Evolutionary conservation across 2,797 vertebrate species (phyloP), one percentile per base, ranked within the genome.

Genomic region (Todus mexicanus): DNA sequence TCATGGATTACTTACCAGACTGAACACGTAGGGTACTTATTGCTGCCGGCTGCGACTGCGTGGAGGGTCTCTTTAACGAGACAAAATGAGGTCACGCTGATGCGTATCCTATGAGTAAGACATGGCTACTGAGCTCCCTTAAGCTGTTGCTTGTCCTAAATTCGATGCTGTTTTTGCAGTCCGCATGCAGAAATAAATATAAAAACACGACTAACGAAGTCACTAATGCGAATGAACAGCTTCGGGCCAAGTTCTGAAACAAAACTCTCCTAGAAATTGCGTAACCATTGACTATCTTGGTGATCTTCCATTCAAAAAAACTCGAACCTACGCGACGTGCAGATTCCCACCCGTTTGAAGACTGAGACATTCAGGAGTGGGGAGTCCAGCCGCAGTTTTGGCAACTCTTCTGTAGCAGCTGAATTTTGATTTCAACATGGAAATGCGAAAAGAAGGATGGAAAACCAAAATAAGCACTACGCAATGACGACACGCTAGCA

Each of bases 51-150:
- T 7, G 3, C 27, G 84, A 5, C 27, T 2, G 2, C 2, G 0
- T 5, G 18, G 54, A 91, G 64, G 79, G 79, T 81, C 92, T 72
- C 73, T 43, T 69, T 81, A 89, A 66, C 29, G 38, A 95, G 92
- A 91, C 82, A 89, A 95, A 96, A 91, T 83, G 87, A 95, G 89
- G 82, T 89, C 95, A 93, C 16, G 6, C n/a, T 88, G 87, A 95
- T 65, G 87, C 4, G 8, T 81, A 78, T 35, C 66, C 73, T 63
- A 59, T 53, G 40, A 54, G 48, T 23, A 79, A 63, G 23, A 68
- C 84, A 82, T 26, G 70, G 75, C 72, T 64, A 87, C 53, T 26
- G 35, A 93, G 76, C 47, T 90, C 84, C 92, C 84, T 84, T 61
- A 9, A 93, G 95, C 89, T 91, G 91, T 11, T 94, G 48, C 89